Percentiles rank a stretch among this genome's conserved stretches.
These are phyloP conservation scores for Pachycephala philippinensis DNA, from an alignment of 2,113 vertebrate genomes.

Conservation along the genomic window DNA sequence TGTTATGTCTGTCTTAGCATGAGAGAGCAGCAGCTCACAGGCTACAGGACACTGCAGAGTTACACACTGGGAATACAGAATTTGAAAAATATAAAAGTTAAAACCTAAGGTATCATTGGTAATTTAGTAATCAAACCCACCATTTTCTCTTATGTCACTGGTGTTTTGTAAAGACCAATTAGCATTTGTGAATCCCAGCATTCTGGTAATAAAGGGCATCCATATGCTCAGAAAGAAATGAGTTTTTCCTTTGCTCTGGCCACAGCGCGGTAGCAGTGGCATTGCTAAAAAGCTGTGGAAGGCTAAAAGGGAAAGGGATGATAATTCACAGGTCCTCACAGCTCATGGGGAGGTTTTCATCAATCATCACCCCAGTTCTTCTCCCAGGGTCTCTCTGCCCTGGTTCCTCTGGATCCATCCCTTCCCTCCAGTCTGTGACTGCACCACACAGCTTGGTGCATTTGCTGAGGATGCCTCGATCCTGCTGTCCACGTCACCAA, in stretches of 20 bases:
- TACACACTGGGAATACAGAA: too few relatives aligned
- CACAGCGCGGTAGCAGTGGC: not conserved
- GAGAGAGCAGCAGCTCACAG: too few relatives aligned
- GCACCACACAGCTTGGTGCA: fast-evolving
- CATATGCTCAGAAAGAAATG: not conserved
- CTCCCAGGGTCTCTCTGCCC: not conserved
- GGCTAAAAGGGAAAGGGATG: not conserved
- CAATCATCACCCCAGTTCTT: not conserved
- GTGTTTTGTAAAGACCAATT: not conserved
- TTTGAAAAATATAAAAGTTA: too few relatives aligned
- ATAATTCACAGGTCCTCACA: not conserved
- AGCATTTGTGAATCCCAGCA: not conserved
- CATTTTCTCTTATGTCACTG: not conserved
- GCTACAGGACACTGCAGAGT: too few relatives aligned
- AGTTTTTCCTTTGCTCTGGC: not conserved
- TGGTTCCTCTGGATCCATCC: not conserved
- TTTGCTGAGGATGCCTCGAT: fast-evolving
- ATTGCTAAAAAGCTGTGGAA: not conserved
- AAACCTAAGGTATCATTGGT: too few relatives aligned
- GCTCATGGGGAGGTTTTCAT: not conserved
- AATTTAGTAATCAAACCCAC: not conserved
- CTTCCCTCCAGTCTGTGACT: not conserved
- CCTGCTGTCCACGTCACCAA: not conserved
- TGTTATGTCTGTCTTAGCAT: too few relatives aligned
- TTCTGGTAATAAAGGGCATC: not conserved